Evolutionary conservation across 1,140 invertebrate genomes (phyloP), one percentile per base, ranked within the genome.

Genomic region (honey bee (Apis mellifera)): DNA sequence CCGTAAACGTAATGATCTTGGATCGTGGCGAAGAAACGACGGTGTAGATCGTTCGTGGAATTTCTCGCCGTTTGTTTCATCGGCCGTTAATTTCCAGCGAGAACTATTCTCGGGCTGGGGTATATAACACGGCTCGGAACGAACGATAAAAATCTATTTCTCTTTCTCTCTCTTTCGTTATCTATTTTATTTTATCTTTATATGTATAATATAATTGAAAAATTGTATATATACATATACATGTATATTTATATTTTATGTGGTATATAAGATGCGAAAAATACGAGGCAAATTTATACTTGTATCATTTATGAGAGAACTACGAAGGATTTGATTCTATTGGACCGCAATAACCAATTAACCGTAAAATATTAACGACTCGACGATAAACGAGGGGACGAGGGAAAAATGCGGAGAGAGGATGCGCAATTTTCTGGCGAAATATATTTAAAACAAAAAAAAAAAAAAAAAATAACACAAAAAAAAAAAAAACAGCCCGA

Each of bases 401-500:
- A 50, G 4, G 21, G 23, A 12, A 21, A 83, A 84, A 82, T 64
- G 57, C 65, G 21, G 32, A 32, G 32, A 32, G 32, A 19, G 23
- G 21, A 15, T 15, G 65, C 12, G 12, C 42, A 23, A 17, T 69
- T 42, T 65, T 54, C 62, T 54, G 19, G 57, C 57, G 70, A 62
- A 42, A 73, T 83, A 86, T 86, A 86, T 83, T 85, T 42, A 42
- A 42, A 42, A 42, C 32, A 42, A 42, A 32, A 32, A 32, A 32
- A 32, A 32, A 32, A 32, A 2, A 32, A 32, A 32, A 32, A 32
- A n/a, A n/a, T n/a, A n/a, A n/a, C n/a, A n/a, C n/a, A n/a, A n/a
- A n/a, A n/a, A 32, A 32, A 32, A 75, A 86, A 86, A 86, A 83
- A 69, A 78, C 70, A 64, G 42, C 74, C 60, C 26, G 71, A 79